Base-by-base conservation (phyloP, 2,797 vertebrate species). In the Clarias fuscus region DNA sequence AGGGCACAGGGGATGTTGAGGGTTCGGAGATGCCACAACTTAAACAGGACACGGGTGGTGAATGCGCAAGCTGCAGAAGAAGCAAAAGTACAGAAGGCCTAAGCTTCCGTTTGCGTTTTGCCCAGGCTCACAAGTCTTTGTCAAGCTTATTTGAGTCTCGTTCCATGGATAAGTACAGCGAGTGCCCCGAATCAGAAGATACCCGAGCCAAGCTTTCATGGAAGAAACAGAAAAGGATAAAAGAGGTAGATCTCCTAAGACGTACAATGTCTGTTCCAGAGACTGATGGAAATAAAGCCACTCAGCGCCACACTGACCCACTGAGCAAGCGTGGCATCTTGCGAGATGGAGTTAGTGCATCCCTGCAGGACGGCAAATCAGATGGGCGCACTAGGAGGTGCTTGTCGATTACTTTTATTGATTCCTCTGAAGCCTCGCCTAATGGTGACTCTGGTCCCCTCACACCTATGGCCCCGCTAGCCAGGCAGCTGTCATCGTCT, bases 71-170 rank as follows among this genome's bases (percentile, higher is more conserved):
- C 24, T 90, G 91, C 82, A 95, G 94, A 90, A 95, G 93, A 84
- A 95, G 93, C 89, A 96, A 95, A 92, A 95, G 61, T 77, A 91
- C 93, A 0, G 97, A 98, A 70, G 94, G 93, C 67, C 95, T 96
- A 83, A 96, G 94, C 76, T 93, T 98, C 58, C 94, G 92, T 64
- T 94, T 95, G 83, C 95, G 95, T 62, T 90, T 97, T 22, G 95
- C 96, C 80, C 95, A 95, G 89, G 97, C 97, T 11, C 97, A 98
- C 53, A 97, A 95, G 90, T 97, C 97, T 7, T 93, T 98, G 17
- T 96, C 96, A 27, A 96, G 94, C 79, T 95, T 98, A 56, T 98
- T 98, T 91, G 97, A 98, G 91, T 94, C 95, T 13, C 96, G 91
- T 88, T 91, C 89, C 30, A 62, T 91, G 73, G 96, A 97, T 75